Evolutionary conservation across 1,140 invertebrate species (phyloP), one percentile per base, ranked within the genome.

Genomic region (Mercenaria mercenaria): DNA sequence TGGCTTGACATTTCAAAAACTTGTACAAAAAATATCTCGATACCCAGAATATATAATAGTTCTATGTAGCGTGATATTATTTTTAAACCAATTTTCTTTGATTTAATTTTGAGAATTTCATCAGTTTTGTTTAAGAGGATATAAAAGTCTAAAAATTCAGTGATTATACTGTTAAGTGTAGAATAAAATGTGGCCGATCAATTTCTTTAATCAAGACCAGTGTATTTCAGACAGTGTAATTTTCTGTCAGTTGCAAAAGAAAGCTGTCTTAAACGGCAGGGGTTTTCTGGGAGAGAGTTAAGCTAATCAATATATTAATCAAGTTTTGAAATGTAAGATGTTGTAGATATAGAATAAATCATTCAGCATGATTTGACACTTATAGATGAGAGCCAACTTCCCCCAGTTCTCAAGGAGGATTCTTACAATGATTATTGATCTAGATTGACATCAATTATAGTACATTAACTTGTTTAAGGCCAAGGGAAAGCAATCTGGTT

Each of bases 301-400:
- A 8, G 34, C 18, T 72, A 29, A 72, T 72, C 67, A 72, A 72
- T 72, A 72, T 37, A 72, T 72, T 72, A 72, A 72, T 72, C 67
- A 72, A 72, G 67, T 72, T 72, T 72, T 72, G 67, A 72, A 72
- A 72, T 72, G 67, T 72, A 10, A 72, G 67, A 23, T 39, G 34
- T 11, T 15, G 34, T n/a, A 72, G 67, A 72, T 72, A 39, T 2
- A 39, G 32, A 29, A 72, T 72, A 72, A 39, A 72, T 72, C 67
- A 72, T 72, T 72, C 34, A 72, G 67, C 67, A 15, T 72, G 67
- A 72, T 72, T 72, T 23, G 67, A 39, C 67, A 72, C 67, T 72
- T 72, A 72, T 39, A 72, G 67, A 39, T 15, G 67, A 72, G 34
- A 39, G 34, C 34, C 23, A 20, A 41, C 67, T 72, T 72, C 67